These are phyloP conservation scores for Nothocercus julius DNA, from an alignment of 2,113 vertebrate genomes.

Conservation along the genomic window DNA sequence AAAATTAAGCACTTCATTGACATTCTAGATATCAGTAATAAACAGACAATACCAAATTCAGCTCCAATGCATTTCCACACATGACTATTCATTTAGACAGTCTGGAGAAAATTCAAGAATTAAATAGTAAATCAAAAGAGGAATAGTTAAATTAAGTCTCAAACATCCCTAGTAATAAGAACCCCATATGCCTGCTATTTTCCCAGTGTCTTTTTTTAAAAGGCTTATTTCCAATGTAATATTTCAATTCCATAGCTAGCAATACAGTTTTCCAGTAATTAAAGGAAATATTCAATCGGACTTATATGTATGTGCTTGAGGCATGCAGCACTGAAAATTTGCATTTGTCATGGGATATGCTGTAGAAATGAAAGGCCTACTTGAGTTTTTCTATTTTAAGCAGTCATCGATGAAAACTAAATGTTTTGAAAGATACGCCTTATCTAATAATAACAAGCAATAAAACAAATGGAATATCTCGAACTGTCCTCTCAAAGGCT, in stretches of 20 bases:
- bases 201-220: background rate
- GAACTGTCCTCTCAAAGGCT: conserved; percentile 8
- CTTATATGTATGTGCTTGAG: background rate
- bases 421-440: background rate
- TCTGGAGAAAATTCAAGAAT: background rate
- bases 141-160: background rate
- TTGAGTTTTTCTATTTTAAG: background rate
- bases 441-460: conserved; percentile 11
- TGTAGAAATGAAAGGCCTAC: background rate
- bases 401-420: background rate
- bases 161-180: background rate
- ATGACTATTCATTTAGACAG: background rate
- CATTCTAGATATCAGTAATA: background rate
- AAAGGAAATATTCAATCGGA: background rate
- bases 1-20: background rate
- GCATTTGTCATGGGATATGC: conserved; percentile 14
- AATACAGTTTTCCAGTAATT: conserved; percentile 1
- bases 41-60: background rate
- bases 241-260: background rate
- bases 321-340: conserved; percentile 1
- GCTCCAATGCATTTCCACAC: background rate
- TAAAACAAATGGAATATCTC: background rate
- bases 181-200: background rate
- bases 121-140: background rate
- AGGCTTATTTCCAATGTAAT: background rate